A percentile compares a stretch with the other conserved stretches of the same genome.
phyloP scores from a whole-genome alignment of 64 coral and sea anemone species.

The Acropora tenuis region DNA sequence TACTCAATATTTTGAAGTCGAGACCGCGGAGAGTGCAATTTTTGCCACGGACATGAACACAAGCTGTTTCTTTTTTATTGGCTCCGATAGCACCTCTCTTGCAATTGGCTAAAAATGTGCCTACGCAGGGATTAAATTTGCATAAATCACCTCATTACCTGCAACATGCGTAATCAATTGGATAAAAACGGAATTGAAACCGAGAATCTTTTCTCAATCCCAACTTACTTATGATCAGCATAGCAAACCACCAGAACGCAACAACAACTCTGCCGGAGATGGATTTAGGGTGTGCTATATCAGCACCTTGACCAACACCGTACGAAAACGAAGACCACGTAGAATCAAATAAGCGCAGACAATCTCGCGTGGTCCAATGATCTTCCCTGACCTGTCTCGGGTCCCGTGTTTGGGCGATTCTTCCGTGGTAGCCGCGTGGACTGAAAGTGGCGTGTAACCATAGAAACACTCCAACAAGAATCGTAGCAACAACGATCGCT shows the following conservation, averaged over 20 bases:
- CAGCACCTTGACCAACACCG: constrained; percentile 30
- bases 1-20: too few relatives aligned
- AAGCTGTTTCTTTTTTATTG: too few relatives aligned
- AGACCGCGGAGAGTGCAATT: too few relatives aligned
- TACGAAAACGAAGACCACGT: constrained; percentile 54
- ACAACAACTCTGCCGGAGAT: constrained; percentile 41
- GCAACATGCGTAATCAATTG: too few relatives aligned
- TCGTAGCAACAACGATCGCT: constrained; percentile 2
- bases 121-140: too few relatives aligned
- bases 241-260: constrained; percentile 57
- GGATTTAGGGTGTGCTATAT: constrained; percentile 29
- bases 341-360: constrained; percentile 13
- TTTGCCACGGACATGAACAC: too few relatives aligned
- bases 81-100: too few relatives aligned
- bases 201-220: background rate
- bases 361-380: constrained; percentile 14
- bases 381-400: background rate
- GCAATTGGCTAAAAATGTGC: too few relatives aligned
- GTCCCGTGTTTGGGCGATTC: constrained; percentile 24
- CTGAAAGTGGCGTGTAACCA: constrained; percentile 9
- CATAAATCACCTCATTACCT: too few relatives aligned
- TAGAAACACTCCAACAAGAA: too few relatives aligned
- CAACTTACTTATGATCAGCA: constrained; percentile 43
- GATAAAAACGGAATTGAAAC: too few relatives aligned
- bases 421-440: constrained; percentile 48